Evolutionary conservation across 2,113 vertebrate genomes (phyloP).

Genomic region (Antidorcas marsupialis): DNA sequence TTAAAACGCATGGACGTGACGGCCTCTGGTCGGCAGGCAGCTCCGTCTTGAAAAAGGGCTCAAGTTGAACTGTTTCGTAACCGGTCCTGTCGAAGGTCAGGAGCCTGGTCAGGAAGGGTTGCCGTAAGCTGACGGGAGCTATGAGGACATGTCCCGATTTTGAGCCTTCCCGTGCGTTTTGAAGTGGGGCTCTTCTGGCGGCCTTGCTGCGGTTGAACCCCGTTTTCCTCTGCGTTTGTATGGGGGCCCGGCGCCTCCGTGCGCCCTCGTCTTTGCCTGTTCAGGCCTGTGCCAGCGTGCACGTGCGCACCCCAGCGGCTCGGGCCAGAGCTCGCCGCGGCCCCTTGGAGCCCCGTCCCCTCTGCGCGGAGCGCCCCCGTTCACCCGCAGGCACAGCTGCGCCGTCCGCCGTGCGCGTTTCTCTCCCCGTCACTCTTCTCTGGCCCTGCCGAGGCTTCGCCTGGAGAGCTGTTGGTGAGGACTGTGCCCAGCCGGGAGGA

Average conservation of each 20-base stretch:
- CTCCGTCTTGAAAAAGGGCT: neutral
- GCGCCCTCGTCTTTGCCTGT: neutral
- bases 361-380: fast-evolving
- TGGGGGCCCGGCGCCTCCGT: fast-evolving
- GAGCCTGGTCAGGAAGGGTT: neutral
- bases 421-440: neutral
- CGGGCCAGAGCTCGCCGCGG: neutral
- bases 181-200: neutral
- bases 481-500: neutral
- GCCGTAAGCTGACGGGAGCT: neutral
- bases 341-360: neutral
- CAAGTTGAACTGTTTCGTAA: neutral
- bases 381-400: fast-evolving
- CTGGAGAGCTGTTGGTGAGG: neutral
- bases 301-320: no score
- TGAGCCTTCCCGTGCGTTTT: neutral
- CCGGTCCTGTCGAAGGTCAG: neutral
- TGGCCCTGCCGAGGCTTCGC: neutral
- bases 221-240: neutral
- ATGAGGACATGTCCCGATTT: neutral
- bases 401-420: fast-evolving
- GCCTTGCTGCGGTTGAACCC: neutral
- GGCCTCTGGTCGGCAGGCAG: neutral
- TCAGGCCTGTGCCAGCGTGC: neutral
- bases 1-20: neutral